phyloP scores from a whole-genome alignment of 2,113 vertebrate genomes.

The Psilopogon haemacephalus region DNA sequence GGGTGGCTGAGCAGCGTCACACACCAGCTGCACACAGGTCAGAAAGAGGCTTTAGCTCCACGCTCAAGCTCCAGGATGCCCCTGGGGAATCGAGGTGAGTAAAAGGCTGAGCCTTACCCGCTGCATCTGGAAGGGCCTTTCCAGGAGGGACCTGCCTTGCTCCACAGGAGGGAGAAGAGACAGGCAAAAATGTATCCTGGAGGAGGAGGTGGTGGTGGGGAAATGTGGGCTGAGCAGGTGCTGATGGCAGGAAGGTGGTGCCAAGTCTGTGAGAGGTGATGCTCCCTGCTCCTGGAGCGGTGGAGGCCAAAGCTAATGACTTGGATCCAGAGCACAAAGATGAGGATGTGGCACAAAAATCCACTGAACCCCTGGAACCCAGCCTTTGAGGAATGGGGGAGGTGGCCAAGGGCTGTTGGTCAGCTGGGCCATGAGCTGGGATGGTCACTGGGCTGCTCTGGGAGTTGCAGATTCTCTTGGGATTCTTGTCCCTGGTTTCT shows the following conservation, averaged over 20 bases:
- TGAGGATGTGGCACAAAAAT: background rate
- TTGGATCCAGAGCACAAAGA: background rate
- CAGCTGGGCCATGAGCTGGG: background rate
- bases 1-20: background rate
- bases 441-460: background rate
- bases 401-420: background rate
- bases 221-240: background rate
- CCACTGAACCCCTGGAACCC: too few relatives aligned
- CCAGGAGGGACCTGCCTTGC: background rate
- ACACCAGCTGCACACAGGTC: background rate
- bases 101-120: too few relatives aligned
- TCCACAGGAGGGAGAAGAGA: background rate
- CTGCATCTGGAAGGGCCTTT: rapidly evolving
- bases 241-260: background rate
- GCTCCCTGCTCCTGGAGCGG: background rate
- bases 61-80: background rate
- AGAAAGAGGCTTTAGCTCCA: background rate
- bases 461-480: background rate
- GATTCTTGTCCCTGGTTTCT: background rate
- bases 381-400: background rate
- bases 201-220: background rate
- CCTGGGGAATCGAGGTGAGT: background rate
- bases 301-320: background rate
- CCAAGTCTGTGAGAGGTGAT: background rate
- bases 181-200: background rate